These are phyloP conservation scores for Drosophila sturtevanti DNA, from an alignment of 1,140 invertebrate genomes.

Conservation along the genomic window DNA sequence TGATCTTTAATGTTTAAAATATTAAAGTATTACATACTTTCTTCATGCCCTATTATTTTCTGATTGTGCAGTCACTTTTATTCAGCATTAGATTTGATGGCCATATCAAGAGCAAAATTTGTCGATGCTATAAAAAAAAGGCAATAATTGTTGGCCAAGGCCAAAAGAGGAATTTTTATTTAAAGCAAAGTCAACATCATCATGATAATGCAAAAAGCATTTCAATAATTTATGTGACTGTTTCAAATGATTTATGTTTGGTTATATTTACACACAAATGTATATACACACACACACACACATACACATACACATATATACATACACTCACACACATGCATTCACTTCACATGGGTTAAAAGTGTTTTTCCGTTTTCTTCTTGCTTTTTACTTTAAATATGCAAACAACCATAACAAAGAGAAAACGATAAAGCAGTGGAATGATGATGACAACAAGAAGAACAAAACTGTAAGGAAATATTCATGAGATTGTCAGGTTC, in stretches of 20 bases:
- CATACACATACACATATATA: not conserved
- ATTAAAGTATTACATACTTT: too few species aligned
- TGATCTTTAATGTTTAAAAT: too few species aligned
- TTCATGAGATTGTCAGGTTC: conserved; percentile 4
- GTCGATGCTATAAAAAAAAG: conserved; percentile 4
- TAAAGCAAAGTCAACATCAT: conserved; percentile 10
- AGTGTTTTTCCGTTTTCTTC: conserved; percentile 2
- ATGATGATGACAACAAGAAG: conserved; percentile 16
- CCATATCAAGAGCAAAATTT: not conserved
- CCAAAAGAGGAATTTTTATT: not conserved
- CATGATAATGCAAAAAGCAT: conserved; percentile 17
- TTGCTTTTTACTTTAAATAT: conserved; percentile 10
- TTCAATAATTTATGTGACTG: conserved; percentile 19
- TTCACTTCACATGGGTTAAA: conserved; percentile 14
- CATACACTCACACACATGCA: not conserved
- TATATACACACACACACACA: not conserved
- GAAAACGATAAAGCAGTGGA: conserved; percentile 5
- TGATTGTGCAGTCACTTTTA: not conserved
- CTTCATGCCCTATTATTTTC: too few species aligned
- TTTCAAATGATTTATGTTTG: conserved; percentile 17
- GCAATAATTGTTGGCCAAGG: conserved; percentile 10
- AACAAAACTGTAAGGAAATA: not conserved
- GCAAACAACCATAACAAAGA: conserved; percentile 15
- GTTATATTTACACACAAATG: not conserved
- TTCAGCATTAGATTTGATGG: not conserved